Evolutionary conservation across 2,888 invertebrate genomes (phyloP).

Genomic region (Eupithecia subfuscata): DNA sequence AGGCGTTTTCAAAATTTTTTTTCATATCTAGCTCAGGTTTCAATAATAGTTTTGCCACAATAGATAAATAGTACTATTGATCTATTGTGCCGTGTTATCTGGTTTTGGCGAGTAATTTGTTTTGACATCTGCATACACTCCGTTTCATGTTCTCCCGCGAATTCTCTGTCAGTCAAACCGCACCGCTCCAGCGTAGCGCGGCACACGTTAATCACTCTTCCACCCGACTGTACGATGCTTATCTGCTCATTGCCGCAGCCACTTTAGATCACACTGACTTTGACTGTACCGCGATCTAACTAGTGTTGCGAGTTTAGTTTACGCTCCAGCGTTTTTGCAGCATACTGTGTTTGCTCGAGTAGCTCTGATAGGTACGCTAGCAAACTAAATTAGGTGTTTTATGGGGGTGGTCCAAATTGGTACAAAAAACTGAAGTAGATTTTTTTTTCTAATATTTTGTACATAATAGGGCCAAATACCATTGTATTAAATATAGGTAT

Average conservation of each 20-base stretch:
- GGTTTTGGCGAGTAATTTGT: too few relatives aligned
- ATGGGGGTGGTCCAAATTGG: not conserved
- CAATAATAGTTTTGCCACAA: too few relatives aligned
- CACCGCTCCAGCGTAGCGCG: constrained; percentile 28
- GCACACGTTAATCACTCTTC: constrained; percentile 68
- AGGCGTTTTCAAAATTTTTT: too few relatives aligned
- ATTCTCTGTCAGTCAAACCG: constrained; percentile 5
- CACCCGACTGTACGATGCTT: constrained; percentile 72
- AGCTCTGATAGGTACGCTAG: not conserved
- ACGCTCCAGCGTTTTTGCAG: constrained; percentile 28
- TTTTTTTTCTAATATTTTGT: not conserved
- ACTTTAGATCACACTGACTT: constrained; percentile 65
- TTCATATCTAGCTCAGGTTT: too few relatives aligned
- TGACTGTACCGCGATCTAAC: constrained; percentile 55
- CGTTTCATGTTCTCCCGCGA: not conserved
- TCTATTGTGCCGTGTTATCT: too few relatives aligned
- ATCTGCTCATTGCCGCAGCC: constrained; percentile 64
- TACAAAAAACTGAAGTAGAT: not conserved
- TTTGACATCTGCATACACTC: not conserved
- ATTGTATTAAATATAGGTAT: not conserved
- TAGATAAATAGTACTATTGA: too few relatives aligned
- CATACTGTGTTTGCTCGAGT: not conserved
- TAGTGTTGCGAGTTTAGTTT: constrained; percentile 18
- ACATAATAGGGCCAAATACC: not conserved
- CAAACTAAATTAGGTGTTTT: not conserved